Base-by-base conservation (phyloP, 2,888 invertebrate species). In the Tenthredo amoena region DNA sequence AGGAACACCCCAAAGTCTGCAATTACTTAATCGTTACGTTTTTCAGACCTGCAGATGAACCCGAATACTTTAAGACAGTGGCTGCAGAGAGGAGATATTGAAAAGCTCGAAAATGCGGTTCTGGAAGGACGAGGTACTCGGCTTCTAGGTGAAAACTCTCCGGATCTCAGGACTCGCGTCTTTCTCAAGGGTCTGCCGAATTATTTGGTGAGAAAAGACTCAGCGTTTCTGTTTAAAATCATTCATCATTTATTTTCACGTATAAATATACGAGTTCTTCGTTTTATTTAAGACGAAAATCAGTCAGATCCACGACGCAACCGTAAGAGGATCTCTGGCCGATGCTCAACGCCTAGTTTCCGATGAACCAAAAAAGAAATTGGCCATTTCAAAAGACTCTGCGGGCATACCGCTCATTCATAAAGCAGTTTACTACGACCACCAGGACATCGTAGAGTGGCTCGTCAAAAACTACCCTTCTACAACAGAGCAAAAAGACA, bases 351-450 rank as follows among this genome's bases (percentile, higher is more conserved):
- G 95, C 88, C 89, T 96, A 87, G 89, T 94, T 26, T 86, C 91
- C 2, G 92, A 92, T 58, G 93, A 91, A 85, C 90, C 92, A 6
- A 93, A 91, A 84, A 95, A 95, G 90, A 95, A 95, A 88, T 91
- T 96, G 85, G 95, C 95, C 0, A 89, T 95, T 71, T 96, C 97
- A 79, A 96, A 96, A 89, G 97, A 97, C 92, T 95, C 95, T 82
- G 95, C 96, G 0, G 97, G 97, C 0, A 96, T 95, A 15, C 96
- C 96, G 0, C 94, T 98, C 62, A 94, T 98, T 40, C 98, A 98
- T 93, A 97, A 97, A 90, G 97, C 97, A 0, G 96, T 98, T 18
- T 96, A 96, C 92, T 96, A 96, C 92, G 97, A 96, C 91, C 96
- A 96, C 90, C 95, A 94, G 88, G 96, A 96, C 87, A 96, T 98